Percentiles rank a stretch among this genome's conserved stretches.
Evolutionary conservation across 2,113 vertebrate genomes (phyloP).

Genomic region (Saccopteryx leptura): DNA sequence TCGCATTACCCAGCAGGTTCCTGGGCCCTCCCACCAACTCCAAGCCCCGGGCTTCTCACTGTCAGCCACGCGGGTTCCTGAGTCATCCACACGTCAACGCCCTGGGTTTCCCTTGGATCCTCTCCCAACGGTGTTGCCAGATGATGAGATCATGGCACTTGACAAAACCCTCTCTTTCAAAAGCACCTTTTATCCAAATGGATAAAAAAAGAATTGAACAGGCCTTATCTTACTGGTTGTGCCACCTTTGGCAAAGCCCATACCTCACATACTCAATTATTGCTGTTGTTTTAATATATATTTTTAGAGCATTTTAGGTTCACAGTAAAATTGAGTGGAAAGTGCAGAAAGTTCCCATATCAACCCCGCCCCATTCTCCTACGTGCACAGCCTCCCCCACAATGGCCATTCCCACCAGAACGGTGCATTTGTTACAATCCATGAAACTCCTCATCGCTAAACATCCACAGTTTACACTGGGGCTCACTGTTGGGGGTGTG

Average conservation of each 20-base stretch:
- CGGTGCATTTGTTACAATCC: neutral
- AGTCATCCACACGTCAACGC: constrained; percentile 74
- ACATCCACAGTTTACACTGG: neutral
- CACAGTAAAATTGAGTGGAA: neutral
- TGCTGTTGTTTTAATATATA: neutral
- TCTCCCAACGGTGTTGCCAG: constrained; percentile 73
- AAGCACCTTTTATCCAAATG: constrained; percentile 68
- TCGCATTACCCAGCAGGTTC: neutral
- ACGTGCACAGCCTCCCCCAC: neutral
- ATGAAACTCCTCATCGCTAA: neutral
- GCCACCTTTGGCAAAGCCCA: constrained; percentile 8
- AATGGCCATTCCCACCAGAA: neutral
- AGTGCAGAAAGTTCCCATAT: neutral
- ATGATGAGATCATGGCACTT: constrained; percentile 78
- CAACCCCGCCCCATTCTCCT: too few species aligned
- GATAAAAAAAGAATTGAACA: constrained; percentile 1
- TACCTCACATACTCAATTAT: neutral
- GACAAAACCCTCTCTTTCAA: constrained; percentile 69
- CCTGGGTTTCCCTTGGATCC: constrained; percentile 77
- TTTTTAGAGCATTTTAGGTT: constrained; percentile 9
- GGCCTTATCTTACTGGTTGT: constrained; percentile 28
- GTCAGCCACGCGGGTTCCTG: constrained; percentile 58
- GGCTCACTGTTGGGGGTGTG: neutral
- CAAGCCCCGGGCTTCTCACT: neutral
- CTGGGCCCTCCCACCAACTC: neutral